Evolutionary conservation across 2,888 invertebrate genomes (phyloP), one percentile per base, ranked within the genome.

Genomic region (Pocota personata): DNA sequence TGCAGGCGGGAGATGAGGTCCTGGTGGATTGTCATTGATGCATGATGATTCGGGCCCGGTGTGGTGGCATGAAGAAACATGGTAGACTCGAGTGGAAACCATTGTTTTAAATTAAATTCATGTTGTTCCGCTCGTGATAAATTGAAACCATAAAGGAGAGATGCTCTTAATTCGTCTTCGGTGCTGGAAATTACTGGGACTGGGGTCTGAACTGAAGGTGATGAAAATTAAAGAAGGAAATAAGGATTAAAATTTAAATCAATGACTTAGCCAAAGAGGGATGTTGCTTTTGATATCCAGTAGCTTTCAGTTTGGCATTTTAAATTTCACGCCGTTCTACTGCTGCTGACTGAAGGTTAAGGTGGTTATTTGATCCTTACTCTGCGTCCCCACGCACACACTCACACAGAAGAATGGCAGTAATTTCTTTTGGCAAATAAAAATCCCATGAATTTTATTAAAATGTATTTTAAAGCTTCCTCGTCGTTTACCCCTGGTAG

Each of bases 21-120:
- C 67, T 46, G 40, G 62, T 43, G 69, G 78, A 62, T 79, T 79
- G 80, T 76, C 84, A 77, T 76, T 80, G 82, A 86, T 86, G 86
- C 79, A 79, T 84, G 79, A 79, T 79, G 80, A 71, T 30, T 66
- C 14, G 21, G 62, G 72, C 37, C 27, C 35, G 40, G n/a, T 75
- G 40, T n/a, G n/a, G 14, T 67, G 30, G 48, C 19, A 40, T 66
- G 27, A 58, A 43, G 35, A 71, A 58, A 66, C 46, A 73, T 30
- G 19, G 6, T 40, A 19, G 21, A 50, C 27, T 57, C 57, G 64
- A 66, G 57, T 57, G 64, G 73, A 62, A 83, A 57, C 30, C 62
- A 75, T 78, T 84, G 71, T 84, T 84, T 84, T 66, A 84, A 84
- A 84, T 84, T 79, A 80, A 84, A 84, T 84, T 84, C 80, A 80